These are phyloP conservation scores for Gopherus flavomarginatus DNA, from an alignment of 2,113 vertebrate genomes.

Conservation along the genomic window DNA sequence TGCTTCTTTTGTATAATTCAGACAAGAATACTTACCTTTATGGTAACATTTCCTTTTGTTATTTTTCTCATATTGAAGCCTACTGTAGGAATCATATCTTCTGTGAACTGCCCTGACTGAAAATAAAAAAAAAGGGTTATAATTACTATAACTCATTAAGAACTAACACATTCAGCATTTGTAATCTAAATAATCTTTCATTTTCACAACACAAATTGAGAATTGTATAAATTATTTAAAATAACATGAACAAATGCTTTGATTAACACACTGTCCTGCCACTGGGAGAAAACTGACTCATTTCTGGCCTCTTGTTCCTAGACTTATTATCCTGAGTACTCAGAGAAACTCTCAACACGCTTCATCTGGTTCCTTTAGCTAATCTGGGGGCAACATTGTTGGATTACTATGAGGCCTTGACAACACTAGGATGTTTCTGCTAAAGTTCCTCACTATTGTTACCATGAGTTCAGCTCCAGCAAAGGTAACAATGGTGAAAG, in stretches of 20 bases:
- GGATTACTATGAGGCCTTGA: neutral
- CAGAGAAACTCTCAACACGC: neutral
- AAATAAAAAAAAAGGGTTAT: neutral
- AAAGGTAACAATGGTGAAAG: neutral
- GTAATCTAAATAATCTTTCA: neutral
- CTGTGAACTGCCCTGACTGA: conserved; percentile 88
- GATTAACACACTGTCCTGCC: conserved; percentile 10
- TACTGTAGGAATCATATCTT: conserved; percentile 93
- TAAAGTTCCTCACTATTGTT: neutral
- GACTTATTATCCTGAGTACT: conserved; percentile 17
- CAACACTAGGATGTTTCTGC: neutral
- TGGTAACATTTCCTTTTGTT: conserved; percentile 76
- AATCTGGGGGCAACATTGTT: neutral
- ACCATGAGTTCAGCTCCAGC: neutral
- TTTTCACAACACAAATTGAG: neutral
- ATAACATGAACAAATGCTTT: neutral
- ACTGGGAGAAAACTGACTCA: conserved; percentile 8
- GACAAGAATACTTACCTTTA: conserved; percentile 69
- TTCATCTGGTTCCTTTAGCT: neutral
- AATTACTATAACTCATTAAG: conserved; percentile 55
- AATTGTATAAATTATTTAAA: neutral
- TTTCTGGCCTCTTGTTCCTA: conserved; percentile 44
- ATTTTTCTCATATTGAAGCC: conserved; percentile 91
- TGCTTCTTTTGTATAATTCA: neutral
- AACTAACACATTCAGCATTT: neutral